These are phyloP conservation scores for Pardalotus punctatus DNA, from an alignment of 2,113 vertebrate genomes.

Conservation along the genomic window DNA sequence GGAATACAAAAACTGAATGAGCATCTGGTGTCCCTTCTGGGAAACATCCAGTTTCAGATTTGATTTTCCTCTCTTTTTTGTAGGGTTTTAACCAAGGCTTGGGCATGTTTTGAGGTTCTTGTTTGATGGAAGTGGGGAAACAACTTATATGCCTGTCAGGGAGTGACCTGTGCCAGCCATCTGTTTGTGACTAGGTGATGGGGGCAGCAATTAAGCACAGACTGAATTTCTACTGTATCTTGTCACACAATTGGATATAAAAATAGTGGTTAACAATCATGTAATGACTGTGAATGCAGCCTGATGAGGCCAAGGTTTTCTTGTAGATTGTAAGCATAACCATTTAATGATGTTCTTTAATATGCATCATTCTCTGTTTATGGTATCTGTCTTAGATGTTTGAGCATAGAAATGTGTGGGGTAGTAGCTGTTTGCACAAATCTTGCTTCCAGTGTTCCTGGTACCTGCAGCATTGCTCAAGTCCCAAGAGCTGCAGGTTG, in stretches of 20 bases:
- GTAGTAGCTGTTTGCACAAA: not conserved
- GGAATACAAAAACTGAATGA: not conserved
- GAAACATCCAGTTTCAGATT: not conserved
- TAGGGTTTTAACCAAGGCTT: not conserved
- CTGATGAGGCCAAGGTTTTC: not conserved
- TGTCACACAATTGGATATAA: not conserved
- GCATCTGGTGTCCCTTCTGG: not conserved
- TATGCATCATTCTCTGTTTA: not conserved
- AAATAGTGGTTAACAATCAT: not conserved
- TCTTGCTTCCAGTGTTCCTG: not conserved
- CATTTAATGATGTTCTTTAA: not conserved
- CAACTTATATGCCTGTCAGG: not conserved
- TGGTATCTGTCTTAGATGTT: not conserved
- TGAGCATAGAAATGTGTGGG: not conserved
- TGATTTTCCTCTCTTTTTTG: not conserved
- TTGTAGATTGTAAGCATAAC: not conserved
- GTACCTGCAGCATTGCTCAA: not conserved
- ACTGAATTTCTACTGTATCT: not conserved
- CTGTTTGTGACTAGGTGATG: not conserved
- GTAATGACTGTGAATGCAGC: not conserved
- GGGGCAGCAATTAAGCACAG: not conserved
- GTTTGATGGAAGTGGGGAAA: not conserved
- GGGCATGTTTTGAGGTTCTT: not conserved
- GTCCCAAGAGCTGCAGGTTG: not conserved
- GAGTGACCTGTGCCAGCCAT: not conserved